Conservation (phyloP, 2,797 vertebrate species). For the Sylvia borin region DNA sequence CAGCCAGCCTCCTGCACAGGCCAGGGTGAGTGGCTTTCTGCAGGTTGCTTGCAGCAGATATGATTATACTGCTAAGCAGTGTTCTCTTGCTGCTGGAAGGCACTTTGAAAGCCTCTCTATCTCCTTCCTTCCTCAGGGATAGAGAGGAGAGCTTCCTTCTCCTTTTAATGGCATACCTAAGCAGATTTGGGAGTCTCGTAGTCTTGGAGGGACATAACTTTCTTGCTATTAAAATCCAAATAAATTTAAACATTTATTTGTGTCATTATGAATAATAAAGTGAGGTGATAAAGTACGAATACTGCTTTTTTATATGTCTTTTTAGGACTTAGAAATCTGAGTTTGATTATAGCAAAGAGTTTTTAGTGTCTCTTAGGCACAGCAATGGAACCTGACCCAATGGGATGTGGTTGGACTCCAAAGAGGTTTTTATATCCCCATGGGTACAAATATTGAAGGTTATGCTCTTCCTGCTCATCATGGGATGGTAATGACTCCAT, state of each 20-base stretch:
- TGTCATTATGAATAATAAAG: background rate
- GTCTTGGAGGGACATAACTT: background rate
- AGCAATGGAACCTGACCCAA: background rate
- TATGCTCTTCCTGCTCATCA: background rate
- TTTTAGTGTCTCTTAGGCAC: background rate
- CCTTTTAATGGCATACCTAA: background rate
- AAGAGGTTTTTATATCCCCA: background rate
- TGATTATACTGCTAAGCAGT: background rate
- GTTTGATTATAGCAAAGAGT: background rate
- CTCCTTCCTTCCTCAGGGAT: background rate
- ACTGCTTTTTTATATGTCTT: background rate
- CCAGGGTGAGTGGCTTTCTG: background rate
- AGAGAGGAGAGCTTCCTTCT: background rate
- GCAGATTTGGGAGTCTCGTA: background rate
- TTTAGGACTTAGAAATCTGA: background rate
- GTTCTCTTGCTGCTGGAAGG: background rate
- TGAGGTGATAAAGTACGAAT: background rate
- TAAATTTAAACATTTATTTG: background rate
- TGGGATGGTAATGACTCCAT: background rate
- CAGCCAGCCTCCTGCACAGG: background rate
- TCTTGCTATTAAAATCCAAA: background rate
- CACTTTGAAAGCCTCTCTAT: background rate
- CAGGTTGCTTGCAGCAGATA: background rate
- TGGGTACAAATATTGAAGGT: background rate
- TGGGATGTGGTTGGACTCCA: accelerated